Evolutionary conservation across 2,888 invertebrate genomes (phyloP).

Genomic region (Euzophera pinguis): DNA sequence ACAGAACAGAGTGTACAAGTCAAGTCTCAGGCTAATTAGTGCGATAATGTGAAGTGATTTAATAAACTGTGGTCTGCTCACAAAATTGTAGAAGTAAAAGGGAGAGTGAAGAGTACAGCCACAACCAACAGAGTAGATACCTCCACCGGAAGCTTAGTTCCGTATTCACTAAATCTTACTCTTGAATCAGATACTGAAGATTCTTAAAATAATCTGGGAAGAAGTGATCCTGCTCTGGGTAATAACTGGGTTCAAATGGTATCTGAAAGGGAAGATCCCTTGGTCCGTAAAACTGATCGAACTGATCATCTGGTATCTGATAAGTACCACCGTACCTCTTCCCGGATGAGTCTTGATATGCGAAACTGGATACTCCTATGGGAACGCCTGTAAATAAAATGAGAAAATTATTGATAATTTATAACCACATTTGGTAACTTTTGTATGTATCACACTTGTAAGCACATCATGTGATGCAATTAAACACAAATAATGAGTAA

Average conservation of each 20-base stretch:
- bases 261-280: slow-evolving; percentile 21
- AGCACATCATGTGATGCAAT: too few species aligned
- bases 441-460: too few species aligned
- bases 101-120: neutral
- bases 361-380: slow-evolving; percentile 51
- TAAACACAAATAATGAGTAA: too few species aligned
- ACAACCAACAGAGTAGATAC: slow-evolving; percentile 22
- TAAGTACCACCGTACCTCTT: slow-evolving; percentile 69
- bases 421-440: neutral
- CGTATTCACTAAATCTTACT: slow-evolving; percentile 49
- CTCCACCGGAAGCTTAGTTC: slow-evolving; percentile 50
- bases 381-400: slow-evolving; percentile 19
- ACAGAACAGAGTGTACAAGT: too few species aligned
- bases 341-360: slow-evolving; percentile 60
- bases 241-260: slow-evolving; percentile 28
- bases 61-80: too few species aligned
- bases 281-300: slow-evolving; percentile 35
- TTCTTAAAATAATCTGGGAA: slow-evolving; percentile 61
- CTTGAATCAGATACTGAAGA: slow-evolving; percentile 52
- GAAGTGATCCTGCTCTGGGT: slow-evolving; percentile 44
- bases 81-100: neutral
- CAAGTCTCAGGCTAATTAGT: too few species aligned
- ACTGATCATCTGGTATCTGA: slow-evolving; percentile 35
- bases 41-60: too few species aligned
- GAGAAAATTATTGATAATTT: neutral